Evolutionary conservation across 2,113 vertebrate species (phyloP).

Genomic region (Proterorhinus semilunaris): DNA sequence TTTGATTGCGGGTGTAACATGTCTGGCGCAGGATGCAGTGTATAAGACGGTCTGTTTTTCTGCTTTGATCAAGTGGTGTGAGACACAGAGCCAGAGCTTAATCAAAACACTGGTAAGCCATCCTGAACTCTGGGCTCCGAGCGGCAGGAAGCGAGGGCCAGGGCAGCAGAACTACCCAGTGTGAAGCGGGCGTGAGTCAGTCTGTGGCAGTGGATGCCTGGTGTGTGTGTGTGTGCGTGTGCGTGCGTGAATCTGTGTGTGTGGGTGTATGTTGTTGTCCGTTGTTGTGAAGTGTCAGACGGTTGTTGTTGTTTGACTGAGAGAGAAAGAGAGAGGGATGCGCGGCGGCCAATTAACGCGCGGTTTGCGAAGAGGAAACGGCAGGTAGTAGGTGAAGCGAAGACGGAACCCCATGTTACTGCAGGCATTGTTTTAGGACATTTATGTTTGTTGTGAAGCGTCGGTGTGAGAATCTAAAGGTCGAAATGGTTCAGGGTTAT

Average conservation of each 20-base stretch:
- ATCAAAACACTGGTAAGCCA: constrained; percentile 66
- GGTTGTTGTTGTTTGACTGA: constrained; percentile 25
- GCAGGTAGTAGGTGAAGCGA: constrained; percentile 21
- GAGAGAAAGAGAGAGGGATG: background rate
- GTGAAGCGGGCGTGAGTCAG: constrained; percentile 41
- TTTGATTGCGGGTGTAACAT: constrained; percentile 44
- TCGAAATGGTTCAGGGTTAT: too few relatives aligned
- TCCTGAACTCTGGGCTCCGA: constrained; percentile 61
- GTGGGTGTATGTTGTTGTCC: constrained; percentile 14
- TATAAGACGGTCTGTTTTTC: constrained; percentile 32
- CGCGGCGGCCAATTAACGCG: constrained; percentile 56
- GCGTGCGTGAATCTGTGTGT: too few relatives aligned
- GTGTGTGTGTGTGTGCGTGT: constrained; percentile 16
- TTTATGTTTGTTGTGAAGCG: too few relatives aligned
- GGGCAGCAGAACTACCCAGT: constrained; percentile 51
- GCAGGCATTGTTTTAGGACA: too few relatives aligned
- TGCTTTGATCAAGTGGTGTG: constrained; percentile 58
- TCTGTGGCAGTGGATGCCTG: constrained; percentile 14
- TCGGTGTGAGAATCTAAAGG: too few relatives aligned
- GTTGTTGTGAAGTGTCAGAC: constrained; percentile 7
- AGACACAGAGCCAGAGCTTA: constrained; percentile 59
- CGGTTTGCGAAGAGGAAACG: constrained; percentile 34
- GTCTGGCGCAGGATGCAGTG: constrained; percentile 18
- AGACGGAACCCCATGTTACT: background rate
- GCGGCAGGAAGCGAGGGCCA: constrained; percentile 60